These are phyloP conservation scores for Ochropacha duplaris DNA, from an alignment of 2,888 invertebrate species.

Conservation along the genomic window DNA sequence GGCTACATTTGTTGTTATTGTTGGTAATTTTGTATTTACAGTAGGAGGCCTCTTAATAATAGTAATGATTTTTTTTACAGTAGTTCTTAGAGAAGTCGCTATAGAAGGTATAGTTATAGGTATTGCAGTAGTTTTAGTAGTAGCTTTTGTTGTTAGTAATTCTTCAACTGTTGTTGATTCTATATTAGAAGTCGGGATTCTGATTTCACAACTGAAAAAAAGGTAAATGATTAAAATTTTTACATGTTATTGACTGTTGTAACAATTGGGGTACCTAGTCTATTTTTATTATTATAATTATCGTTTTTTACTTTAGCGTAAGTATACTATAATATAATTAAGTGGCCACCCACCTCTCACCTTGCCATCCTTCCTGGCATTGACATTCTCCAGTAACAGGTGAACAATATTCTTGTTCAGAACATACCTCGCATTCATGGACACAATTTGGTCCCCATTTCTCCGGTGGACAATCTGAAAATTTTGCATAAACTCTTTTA, in stretches of 20 bases:
- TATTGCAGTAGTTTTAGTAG: constrained; percentile 44
- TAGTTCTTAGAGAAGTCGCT: constrained; percentile 24
- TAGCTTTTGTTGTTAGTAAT: constrained; percentile 65
- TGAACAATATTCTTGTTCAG: constrained; percentile 84
- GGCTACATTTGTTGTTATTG: constrained; percentile 3
- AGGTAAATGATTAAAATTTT: too few relatives aligned
- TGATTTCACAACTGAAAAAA: constrained; percentile 69
- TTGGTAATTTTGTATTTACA: constrained; percentile 6
- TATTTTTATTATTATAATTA: background rate
- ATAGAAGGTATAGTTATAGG: constrained; percentile 34
- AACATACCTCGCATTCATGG: constrained; percentile 84
- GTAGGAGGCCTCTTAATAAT: constrained; percentile 10
- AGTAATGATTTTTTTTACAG: constrained; percentile 14
- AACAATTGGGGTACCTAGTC: too few relatives aligned
- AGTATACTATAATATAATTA: constrained; percentile 2
- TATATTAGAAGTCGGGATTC: constrained; percentile 57
- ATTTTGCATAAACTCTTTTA: background rate
- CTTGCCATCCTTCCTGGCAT: constrained; percentile 87
- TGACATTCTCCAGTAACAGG: constrained; percentile 85
- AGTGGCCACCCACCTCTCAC: constrained; percentile 84
- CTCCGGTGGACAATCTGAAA: constrained; percentile 85
- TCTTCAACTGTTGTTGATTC: constrained; percentile 55
- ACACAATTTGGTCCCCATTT: constrained; percentile 90
- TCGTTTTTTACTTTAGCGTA: background rate
- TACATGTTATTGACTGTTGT: too few relatives aligned